Base-by-base conservation (phyloP, 2,797 vertebrate genomes). In the Lepilemur septentrionalis region DNA sequence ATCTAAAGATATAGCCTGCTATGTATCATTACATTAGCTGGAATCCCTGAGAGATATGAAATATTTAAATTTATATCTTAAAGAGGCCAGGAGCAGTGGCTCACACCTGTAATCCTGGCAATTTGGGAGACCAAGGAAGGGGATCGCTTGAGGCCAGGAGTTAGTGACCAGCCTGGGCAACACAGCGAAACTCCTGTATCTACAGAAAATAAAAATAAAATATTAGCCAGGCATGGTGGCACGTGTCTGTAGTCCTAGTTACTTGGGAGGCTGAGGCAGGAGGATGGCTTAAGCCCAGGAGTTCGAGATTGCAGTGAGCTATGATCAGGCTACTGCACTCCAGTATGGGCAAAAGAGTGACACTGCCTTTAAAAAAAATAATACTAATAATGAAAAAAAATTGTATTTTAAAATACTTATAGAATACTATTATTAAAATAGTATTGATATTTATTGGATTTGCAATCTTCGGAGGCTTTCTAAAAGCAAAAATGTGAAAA, bases 401-500 rank as follows among this genome's bases (percentile, higher is more conserved):
- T 89, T 85, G 46, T 61, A 25, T 72, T 23, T 91, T 20, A 88
- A 94, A 83, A 84, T 57, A 93, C 61, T 94, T 88, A 41, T 50
- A 84, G 57, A 85, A 70, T 65, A 69, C 48, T 65, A 63, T 55
- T 82, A 89, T 69, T 92, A 94, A 57, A 91, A 57, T 84, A 93
- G 13, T 55, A 61, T 46, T 65, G 65, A 25, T 65, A 81, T 55
- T 59, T 91, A 50, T 48, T 57, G 11, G 13, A 17, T 32, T 85
- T 91, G 30, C 32, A 94, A 89, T 57, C 20, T 92, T 90, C 35
- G 59, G 70, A 93, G 41, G 48, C 32, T 57, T 86, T 90, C 89
- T 67, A 73, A 65, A 94, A 90, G 23, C 7, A 95, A 92, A 90
- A 95, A 70, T 79, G 15, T 83, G 46, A 82, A 90, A 92, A 92